These are phyloP conservation scores for Bubalus kerabau DNA, from an alignment of 2,113 vertebrate genomes.

Conservation along the genomic window DNA sequence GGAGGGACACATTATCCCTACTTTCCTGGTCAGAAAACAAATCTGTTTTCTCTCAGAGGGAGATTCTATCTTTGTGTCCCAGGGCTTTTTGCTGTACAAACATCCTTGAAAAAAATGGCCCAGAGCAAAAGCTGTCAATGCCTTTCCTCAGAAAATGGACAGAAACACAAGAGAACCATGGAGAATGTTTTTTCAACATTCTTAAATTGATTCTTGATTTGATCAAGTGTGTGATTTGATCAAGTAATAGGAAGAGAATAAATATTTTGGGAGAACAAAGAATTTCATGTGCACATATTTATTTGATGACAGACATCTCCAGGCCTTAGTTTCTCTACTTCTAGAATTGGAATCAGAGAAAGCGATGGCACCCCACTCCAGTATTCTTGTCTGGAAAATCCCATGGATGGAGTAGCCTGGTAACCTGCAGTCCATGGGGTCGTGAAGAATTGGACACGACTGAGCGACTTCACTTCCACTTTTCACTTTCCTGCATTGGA, in stretches of 20 bases:
- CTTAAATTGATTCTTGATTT: background rate
- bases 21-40: background rate
- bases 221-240: background rate
- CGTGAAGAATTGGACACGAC: accelerated
- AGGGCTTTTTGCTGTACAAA: background rate
- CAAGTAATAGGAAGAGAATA: background rate
- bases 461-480: too few species aligned
- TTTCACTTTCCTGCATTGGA: too few species aligned
- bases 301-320: background rate
- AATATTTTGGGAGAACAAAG: background rate
- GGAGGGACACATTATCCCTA: background rate
- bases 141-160: background rate
- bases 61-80: background rate
- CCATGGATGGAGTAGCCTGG: too few species aligned
- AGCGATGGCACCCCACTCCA: too few species aligned
- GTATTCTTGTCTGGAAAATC: too few species aligned
- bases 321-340: background rate
- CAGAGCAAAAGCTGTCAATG: background rate
- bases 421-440: too few species aligned
- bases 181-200: background rate
- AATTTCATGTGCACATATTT: background rate
- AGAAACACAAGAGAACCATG: background rate
- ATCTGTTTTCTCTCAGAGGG: background rate
- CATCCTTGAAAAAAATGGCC: background rate
- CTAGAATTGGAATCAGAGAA: background rate